Percentiles rank a stretch among this genome's conserved stretches.
Conservation (phyloP, 2,113 vertebrate species). For the Prunella fulvescens region DNA sequence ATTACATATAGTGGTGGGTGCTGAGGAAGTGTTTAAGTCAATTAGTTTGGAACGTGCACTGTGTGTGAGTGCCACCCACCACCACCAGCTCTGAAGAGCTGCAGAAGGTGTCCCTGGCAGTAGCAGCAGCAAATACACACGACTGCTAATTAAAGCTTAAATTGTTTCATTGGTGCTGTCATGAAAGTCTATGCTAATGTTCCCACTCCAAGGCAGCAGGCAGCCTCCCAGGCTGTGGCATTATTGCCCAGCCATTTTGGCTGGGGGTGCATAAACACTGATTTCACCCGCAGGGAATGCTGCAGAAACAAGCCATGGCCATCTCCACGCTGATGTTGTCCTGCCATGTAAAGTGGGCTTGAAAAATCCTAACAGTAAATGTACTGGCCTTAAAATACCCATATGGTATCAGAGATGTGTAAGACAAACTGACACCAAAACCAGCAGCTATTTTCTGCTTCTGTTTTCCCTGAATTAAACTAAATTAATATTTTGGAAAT, state of each 20-base stretch:
- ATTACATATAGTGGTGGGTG: background rate
- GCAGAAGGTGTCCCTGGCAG: background rate
- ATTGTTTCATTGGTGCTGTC: background rate
- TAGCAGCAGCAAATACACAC: background rate
- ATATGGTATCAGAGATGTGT: background rate
- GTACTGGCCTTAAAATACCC: background rate
- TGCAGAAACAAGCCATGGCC: background rate
- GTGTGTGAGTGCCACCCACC: background rate
- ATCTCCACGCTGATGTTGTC: background rate
- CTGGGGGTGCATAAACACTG: background rate
- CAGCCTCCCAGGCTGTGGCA: background rate
- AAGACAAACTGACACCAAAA: background rate
- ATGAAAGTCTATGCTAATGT: background rate
- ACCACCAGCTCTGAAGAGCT: background rate
- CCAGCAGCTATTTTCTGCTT: background rate
- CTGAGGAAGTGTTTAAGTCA: background rate
- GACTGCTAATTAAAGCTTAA: background rate
- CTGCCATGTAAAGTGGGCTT: background rate
- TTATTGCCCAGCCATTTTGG: background rate
- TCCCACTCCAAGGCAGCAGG: background rate
- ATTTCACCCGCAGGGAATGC: background rate
- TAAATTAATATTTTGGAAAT: background rate
- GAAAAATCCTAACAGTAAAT: background rate
- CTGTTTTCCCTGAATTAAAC: background rate
- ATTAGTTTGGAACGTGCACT: background rate